Conservation (phyloP, 2,113 vertebrate species). For the Cyprinus carpio region DNA sequence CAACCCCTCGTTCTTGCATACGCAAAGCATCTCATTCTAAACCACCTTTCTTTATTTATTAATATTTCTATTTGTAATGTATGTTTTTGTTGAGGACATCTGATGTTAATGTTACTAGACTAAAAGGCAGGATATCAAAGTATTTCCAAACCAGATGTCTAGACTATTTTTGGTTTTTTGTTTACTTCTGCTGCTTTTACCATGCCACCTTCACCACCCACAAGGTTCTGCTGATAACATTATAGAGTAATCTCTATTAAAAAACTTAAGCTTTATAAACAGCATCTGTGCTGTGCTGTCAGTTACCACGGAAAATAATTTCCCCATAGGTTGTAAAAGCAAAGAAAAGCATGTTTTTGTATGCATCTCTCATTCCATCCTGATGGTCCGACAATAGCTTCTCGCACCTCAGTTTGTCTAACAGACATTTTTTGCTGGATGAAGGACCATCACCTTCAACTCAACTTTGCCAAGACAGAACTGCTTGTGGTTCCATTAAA, state of each 20-base stretch:
- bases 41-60: not conserved
- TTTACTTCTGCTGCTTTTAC: not conserved
- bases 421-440: no score
- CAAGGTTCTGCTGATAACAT: not conserved
- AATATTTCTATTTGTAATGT: not conserved
- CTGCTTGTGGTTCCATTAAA: no score
- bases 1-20: not conserved
- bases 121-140: conserved; percentile 1
- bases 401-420: no score
- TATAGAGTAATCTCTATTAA: not conserved
- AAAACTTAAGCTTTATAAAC: not conserved
- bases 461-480: no score
- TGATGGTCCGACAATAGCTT: no score
- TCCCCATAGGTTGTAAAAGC: not conserved
- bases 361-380: no score
- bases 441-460: no score
- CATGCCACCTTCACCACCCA: not conserved
- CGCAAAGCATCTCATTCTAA: not conserved
- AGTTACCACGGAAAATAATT: not conserved
- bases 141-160: not conserved
- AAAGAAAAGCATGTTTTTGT: not conserved
- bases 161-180: not conserved
- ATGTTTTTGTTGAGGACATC: not conserved
- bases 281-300: not conserved
- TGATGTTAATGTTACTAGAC: not conserved